A percentile compares a stretch with the other conserved stretches of the same genome.
Evolutionary conservation across 1,140 invertebrate genomes (phyloP).

Genomic region (Zaprionus capensis): DNA sequence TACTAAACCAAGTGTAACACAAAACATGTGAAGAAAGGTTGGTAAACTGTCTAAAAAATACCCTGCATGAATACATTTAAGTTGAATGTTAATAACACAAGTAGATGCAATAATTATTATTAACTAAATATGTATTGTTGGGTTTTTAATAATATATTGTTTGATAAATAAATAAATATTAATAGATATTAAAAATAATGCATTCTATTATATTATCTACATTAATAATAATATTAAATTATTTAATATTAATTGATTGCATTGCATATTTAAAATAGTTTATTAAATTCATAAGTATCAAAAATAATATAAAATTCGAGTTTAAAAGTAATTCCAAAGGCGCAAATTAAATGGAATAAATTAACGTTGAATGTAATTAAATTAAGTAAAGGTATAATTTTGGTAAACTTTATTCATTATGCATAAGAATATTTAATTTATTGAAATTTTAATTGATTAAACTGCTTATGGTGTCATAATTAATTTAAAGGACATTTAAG

Average conservation of each 20-base stretch:
- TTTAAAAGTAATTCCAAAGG: no score
- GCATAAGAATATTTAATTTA: not conserved
- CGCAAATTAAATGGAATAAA: no score
- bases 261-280: not conserved
- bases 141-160: no score
- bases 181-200: no score
- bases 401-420: no score
- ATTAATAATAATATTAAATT: not conserved
- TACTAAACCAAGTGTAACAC: slow-evolving; percentile 67
- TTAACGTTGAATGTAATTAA: no score
- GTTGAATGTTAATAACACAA: not conserved
- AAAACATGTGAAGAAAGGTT: slow-evolving; percentile 39
- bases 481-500: not conserved
- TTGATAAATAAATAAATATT: no score
- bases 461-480: not conserved
- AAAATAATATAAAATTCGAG: not conserved
- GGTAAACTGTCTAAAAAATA: not conserved
- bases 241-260: not conserved
- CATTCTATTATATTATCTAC: not conserved
- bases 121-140: no score
- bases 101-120: no score
- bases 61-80: not conserved
- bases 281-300: not conserved
- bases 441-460: not conserved
- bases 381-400: no score